Evolutionary conservation across 1,140 invertebrate genomes (phyloP), one percentile per base, ranked within the genome.

Genomic region (Drosophila jambulina): DNA sequence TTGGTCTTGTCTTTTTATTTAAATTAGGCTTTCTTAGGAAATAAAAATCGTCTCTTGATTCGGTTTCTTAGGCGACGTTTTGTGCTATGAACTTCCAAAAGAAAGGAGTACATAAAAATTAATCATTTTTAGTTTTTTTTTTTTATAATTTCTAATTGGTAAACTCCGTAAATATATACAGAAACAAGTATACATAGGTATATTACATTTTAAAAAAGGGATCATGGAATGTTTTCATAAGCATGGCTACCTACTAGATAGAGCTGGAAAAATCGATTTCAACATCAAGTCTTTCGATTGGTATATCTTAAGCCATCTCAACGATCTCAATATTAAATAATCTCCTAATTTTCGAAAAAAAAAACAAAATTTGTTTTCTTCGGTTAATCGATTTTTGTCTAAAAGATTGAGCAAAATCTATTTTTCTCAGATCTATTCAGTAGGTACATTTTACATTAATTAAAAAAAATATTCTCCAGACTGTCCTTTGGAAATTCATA

Each of bases 1-100:
- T 65, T 56, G 34, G 21, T 38, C 68, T 43, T 57, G 54, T 48
- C 69, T 69, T 72, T 63, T 75, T 68, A 54, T 71, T 78, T 45
- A 64, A 42, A 29, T 78, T 62, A 40, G 29, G 23, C 4, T 70
- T 38, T 63, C 67, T 82, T 76, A 76, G 57, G 54, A 79, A 36
- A 65, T 42, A 78, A 72, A 82, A 82, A 78, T 72, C 80, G 59
- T 69, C 62, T 80, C 56, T 59, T 62, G 61, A 64, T 46, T 74
- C 38, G 23, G 46, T 68, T 68, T 54, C 36, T 61, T 53, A 43
- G 65, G 13, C 25, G 27, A 70, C 27, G 49, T 48, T 72, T 40
- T 51, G 25, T 42, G 70, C 69, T 72, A 56, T 42, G 61, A 76
- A 76, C 34, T 59, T 67, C 74, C 53, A 67, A 54, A 42, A 54